Conservation (phyloP, 2,113 vertebrate species). For the Cephalopterus ornatus region DNA sequence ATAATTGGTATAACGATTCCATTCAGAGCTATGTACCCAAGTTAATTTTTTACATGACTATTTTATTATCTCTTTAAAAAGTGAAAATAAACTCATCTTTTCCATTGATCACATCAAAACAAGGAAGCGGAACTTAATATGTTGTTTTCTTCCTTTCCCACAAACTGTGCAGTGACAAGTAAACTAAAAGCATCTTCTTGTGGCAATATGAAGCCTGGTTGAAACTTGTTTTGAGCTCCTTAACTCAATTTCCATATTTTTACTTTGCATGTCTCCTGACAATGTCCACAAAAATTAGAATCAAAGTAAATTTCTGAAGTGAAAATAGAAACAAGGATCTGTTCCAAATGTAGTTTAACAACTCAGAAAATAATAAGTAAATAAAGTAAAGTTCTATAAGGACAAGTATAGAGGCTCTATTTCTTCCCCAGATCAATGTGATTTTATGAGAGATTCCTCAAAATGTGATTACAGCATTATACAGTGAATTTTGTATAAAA, state of each 20-base stretch:
- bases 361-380: background rate
- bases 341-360: background rate
- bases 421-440: background rate
- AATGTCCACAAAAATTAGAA: background rate
- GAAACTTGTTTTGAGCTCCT: background rate
- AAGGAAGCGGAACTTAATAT: background rate
- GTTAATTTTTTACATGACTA: background rate
- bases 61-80: background rate
- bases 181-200: background rate
- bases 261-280: background rate
- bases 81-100: background rate
- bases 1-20: background rate
- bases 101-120: background rate
- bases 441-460: conserved; percentile 2
- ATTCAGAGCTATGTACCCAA: background rate
- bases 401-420: background rate
- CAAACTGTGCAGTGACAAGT: background rate
- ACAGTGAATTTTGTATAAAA: background rate
- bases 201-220: background rate
- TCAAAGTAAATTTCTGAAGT: background rate
- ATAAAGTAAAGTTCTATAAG: background rate
- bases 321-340: background rate
- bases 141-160: background rate
- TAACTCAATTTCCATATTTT: background rate
- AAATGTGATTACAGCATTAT: background rate